phyloP scores from a whole-genome alignment of 2,113 vertebrate genomes.

The Paedocypris sp. region DNA sequence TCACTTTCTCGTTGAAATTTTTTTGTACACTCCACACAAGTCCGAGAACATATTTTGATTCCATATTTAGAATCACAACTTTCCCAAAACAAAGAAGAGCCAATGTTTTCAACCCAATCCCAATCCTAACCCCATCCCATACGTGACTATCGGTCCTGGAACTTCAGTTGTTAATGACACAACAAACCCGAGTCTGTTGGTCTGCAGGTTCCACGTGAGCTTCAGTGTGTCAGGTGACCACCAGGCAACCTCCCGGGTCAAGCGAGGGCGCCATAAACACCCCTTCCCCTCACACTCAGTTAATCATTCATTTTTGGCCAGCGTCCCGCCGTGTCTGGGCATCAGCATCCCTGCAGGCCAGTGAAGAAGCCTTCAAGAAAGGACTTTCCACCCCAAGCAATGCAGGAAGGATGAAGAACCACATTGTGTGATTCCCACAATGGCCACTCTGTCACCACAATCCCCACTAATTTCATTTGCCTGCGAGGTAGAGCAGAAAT shows the following conservation, averaged over 20 bases:
- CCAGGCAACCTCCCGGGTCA: conserved; percentile 58
- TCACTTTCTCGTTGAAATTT: no score
- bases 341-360: conserved; percentile 67
- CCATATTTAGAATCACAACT: no score
- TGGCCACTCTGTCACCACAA: conserved; percentile 90
- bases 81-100: no score
- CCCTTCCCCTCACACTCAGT: conserved; percentile 76
- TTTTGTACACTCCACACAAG: no score
- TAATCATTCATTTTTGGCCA: conserved; percentile 85
- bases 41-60: no score
- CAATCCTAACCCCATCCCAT: no score
- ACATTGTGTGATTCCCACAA: conserved; percentile 93
- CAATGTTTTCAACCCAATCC: no score
- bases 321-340: conserved; percentile 55
- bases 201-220: conserved; percentile 1
- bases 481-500: conserved; percentile 92
- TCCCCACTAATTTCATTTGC: conserved; percentile 97
- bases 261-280: conserved; percentile 69
- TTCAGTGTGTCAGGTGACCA: conserved; percentile 69
- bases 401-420: conserved; percentile 78
- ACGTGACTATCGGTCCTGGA: no score
- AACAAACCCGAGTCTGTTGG: no score
- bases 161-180: no score
- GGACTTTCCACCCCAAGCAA: conserved; percentile 84
- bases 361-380: conserved; percentile 75